Evolutionary conservation across 2,797 vertebrate genomes (phyloP).

Genomic region (Aldrovandia affinis): DNA sequence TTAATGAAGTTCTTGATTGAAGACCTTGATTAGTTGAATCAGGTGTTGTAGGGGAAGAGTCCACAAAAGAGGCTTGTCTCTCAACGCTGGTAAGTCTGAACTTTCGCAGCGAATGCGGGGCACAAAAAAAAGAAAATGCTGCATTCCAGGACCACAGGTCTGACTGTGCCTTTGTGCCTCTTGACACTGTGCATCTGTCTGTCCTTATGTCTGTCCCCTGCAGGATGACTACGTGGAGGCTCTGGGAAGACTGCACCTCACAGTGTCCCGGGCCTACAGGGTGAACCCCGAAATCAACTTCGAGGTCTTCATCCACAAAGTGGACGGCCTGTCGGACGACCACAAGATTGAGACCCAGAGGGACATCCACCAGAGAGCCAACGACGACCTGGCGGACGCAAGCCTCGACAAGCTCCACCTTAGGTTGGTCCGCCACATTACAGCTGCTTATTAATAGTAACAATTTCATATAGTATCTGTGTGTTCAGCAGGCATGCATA

Average conservation of each 20-base stretch:
- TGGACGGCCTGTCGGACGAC: constrained; percentile 97
- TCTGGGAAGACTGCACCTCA: constrained; percentile 93
- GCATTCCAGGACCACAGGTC: background rate
- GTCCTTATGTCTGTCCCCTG: constrained; percentile 14
- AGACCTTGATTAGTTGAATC: too few relatives aligned
- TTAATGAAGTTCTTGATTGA: too few relatives aligned
- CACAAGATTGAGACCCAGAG: constrained; percentile 99
- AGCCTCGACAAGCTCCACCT: constrained; percentile 98
- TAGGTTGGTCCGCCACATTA: constrained; percentile 74
- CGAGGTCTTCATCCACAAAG: constrained; percentile 99
- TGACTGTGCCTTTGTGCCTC: background rate
- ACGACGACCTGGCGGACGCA: constrained; percentile 95
- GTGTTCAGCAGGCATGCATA: too few relatives aligned
- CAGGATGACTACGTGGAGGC: constrained; percentile 99
- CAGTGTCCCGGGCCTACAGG: constrained; percentile 95
- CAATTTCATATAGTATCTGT: too few relatives aligned
- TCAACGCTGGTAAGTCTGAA: too few relatives aligned
- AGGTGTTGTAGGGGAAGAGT: too few relatives aligned
- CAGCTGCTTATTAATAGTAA: too few relatives aligned
- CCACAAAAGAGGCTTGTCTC: too few relatives aligned
- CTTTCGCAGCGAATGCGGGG: too few relatives aligned
- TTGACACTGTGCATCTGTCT: constrained; percentile 24
- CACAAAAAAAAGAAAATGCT: too few relatives aligned
- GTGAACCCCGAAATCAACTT: constrained; percentile 99
- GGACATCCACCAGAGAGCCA: constrained; percentile 98